These are phyloP conservation scores for Epinotia brunnichana DNA, from an alignment of 2,888 invertebrate genomes.

Conservation along the genomic window DNA sequence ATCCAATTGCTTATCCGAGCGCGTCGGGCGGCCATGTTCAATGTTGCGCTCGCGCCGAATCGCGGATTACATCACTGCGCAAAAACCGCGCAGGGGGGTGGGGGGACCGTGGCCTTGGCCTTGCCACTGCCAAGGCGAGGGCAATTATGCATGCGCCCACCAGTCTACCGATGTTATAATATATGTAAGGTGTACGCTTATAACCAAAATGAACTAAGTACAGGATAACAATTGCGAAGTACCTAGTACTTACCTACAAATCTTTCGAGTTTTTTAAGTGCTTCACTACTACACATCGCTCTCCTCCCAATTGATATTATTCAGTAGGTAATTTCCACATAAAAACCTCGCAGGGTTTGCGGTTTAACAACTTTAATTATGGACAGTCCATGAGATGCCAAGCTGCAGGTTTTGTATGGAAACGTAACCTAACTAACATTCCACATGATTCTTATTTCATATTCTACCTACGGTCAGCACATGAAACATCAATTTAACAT, in stretches of 20 bases:
- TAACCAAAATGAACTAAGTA: constrained; percentile 35
- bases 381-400: too few species aligned
- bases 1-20: constrained; percentile 50
- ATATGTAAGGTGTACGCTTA: constrained; percentile 48
- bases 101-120: constrained; percentile 73
- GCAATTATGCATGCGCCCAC: constrained; percentile 80
- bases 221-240: neutral
- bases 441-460: neutral
- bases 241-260: neutral
- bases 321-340: too few species aligned
- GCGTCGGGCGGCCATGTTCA: constrained; percentile 74
- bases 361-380: too few species aligned
- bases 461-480: neutral
- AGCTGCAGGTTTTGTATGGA: too few species aligned
- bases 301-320: too few species aligned
- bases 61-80: constrained; percentile 80
- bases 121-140: constrained; percentile 81
- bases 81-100: constrained; percentile 67
- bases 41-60: constrained; percentile 79
- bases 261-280: neutral
- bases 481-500: too few species aligned
- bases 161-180: constrained; percentile 68
- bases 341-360: too few species aligned
- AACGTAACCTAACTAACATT: too few species aligned
- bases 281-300: neutral